Evolutionary conservation across 2,797 vertebrate species (phyloP).

Genomic region (Avahi laniger): DNA sequence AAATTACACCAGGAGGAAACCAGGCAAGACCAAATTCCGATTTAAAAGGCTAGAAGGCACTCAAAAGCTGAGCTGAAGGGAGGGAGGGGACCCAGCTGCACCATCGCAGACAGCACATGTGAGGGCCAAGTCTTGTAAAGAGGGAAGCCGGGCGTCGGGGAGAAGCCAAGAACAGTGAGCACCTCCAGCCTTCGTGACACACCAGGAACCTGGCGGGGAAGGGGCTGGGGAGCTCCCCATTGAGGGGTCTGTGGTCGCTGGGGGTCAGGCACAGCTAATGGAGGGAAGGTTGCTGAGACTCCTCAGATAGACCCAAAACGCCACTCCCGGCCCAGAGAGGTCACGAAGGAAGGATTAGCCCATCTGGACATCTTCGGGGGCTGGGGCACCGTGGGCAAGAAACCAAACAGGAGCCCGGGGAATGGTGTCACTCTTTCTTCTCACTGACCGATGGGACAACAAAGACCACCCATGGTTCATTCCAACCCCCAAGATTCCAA

Average conservation of each 20-base stretch:
- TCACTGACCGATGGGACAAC: not conserved
- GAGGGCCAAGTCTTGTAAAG: not conserved
- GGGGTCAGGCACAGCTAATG: not conserved
- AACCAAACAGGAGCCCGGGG: not conserved
- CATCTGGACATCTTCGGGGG: not conserved
- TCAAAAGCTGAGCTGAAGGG: not conserved
- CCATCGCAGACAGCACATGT: not conserved
- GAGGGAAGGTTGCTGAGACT: not conserved
- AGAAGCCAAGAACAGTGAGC: not conserved
- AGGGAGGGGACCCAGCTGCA: not conserved
- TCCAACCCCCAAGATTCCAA: not conserved
- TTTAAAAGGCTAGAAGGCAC: not conserved
- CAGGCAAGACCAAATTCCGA: not conserved
- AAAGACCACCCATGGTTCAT: not conserved
- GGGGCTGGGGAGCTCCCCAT: not conserved
- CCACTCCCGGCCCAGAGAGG: not conserved
- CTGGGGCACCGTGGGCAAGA: not conserved
- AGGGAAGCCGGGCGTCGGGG: not conserved
- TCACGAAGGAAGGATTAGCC: not conserved
- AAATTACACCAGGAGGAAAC: not conserved
- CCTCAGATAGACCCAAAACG: not conserved
- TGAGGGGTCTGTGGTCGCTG: not conserved
- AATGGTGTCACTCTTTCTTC: not conserved
- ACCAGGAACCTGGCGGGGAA: not conserved
- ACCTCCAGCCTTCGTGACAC: not conserved